These are phyloP conservation scores for Bursaphelenchus mucronatus DNA, from an alignment of 1,140 invertebrate genomes.

Conservation along the genomic window DNA sequence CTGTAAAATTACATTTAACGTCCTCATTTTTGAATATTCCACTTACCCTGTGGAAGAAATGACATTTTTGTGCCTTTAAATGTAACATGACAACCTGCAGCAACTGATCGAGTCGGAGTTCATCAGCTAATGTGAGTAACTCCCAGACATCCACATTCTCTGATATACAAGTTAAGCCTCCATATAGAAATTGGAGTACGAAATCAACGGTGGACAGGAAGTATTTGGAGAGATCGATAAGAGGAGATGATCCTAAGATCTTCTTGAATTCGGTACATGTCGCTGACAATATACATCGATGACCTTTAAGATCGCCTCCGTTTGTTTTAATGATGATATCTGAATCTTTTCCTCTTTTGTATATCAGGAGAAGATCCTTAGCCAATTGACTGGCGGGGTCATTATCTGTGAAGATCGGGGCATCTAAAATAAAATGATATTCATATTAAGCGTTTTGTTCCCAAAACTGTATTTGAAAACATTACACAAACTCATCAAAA, in stretches of 20 bases:
- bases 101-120: slow-evolving; percentile 46
- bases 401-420: slow-evolving; percentile 25
- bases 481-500: too few species aligned
- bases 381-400: slow-evolving; percentile 44
- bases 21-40: slow-evolving; percentile 9
- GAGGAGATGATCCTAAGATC: not conserved
- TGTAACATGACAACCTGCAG: slow-evolving; percentile 47
- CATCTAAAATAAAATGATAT: slow-evolving; percentile 24
- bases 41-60: slow-evolving; percentile 52
- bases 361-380: slow-evolving; percentile 52
- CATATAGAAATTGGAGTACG: slow-evolving; percentile 52
- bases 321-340: slow-evolving; percentile 45
- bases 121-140: slow-evolving; percentile 40
- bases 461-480: too few species aligned
- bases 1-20: slow-evolving; percentile 28
- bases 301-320: slow-evolving; percentile 44
- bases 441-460: not conserved
- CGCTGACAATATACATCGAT: slow-evolving; percentile 52
- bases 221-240: slow-evolving; percentile 23
- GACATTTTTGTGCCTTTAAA: slow-evolving; percentile 47
- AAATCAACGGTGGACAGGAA: slow-evolving; percentile 47
- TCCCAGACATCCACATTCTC: slow-evolving; percentile 56
- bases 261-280: slow-evolving; percentile 46
- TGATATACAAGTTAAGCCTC: slow-evolving; percentile 42
- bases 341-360: slow-evolving; percentile 48